Evolutionary conservation across 2,888 invertebrate species (phyloP).

Genomic region (Stenodema calcarata): DNA sequence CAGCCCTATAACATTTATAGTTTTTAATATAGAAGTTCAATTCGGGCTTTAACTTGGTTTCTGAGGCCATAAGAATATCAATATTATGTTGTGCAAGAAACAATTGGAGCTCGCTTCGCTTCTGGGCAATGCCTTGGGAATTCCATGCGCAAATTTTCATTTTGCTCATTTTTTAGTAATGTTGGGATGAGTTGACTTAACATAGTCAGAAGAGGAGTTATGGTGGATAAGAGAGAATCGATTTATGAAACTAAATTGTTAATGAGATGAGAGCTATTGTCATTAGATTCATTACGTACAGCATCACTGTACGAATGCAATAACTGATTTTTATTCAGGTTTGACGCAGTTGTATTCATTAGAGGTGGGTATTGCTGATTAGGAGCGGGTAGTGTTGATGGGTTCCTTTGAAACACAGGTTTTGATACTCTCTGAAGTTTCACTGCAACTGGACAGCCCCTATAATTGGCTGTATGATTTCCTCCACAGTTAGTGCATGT

Average conservation of each 20-base stretch:
- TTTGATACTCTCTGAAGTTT: constrained; percentile 1
- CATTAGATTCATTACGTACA: not conserved
- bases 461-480: too few relatives aligned
- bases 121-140: not conserved
- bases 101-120: not conserved
- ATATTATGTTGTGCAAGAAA: too few relatives aligned
- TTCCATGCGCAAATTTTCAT: constrained; percentile 6
- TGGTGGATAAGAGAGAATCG: not conserved
- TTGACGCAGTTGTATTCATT: not conserved
- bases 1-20: not conserved
- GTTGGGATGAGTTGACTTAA: too few relatives aligned
- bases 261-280: not conserved
- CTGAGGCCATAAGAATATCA: too few relatives aligned
- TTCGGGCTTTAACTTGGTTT: too few relatives aligned
- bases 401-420: not conserved
- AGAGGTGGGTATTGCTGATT: not conserved
- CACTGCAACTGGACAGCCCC: too few relatives aligned
- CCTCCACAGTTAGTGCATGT: too few relatives aligned
- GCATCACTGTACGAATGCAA: not conserved
- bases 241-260: not conserved
- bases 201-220: too few relatives aligned
- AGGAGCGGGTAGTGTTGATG: not conserved
- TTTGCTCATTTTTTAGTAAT: not conserved
- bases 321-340: not conserved
- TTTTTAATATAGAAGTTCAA: not conserved